A percentile compares a stretch with the other conserved stretches of the same genome.
Evolutionary conservation across 2,113 vertebrate genomes (phyloP).

Genomic region (Melanerpes formicivorus): DNA sequence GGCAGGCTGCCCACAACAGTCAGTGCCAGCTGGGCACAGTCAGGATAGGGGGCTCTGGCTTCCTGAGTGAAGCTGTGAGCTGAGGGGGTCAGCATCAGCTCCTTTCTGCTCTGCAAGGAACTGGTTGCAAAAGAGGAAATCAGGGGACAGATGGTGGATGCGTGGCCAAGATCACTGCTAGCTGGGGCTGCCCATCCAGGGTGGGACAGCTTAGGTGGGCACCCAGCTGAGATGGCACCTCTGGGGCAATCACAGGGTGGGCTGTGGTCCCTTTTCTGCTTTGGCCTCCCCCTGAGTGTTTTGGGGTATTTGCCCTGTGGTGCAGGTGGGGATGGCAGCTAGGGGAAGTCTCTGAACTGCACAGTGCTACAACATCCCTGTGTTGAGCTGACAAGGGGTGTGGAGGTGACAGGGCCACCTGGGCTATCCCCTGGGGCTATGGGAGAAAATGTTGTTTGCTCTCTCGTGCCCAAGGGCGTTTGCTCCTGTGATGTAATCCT

Average conservation of each 20-base stretch:
- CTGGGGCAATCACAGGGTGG: accelerated
- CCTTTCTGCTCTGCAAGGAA: accelerated
- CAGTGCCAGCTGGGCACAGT: accelerated
- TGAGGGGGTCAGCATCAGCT: accelerated
- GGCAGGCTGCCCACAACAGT: not conserved
- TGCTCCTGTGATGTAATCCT: accelerated
- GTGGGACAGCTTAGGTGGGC: not conserved
- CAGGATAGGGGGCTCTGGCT: accelerated
- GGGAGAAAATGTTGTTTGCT: not conserved
- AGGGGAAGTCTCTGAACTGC: accelerated
- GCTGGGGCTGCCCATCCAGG: not conserved
- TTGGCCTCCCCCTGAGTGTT: not conserved
- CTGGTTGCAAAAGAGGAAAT: not conserved
- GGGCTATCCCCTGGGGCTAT: not conserved
- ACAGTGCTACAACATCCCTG: accelerated
- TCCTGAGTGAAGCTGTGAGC: not conserved
- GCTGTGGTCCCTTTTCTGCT: not conserved
- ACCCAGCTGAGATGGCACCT: not conserved
- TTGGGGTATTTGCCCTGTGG: accelerated
- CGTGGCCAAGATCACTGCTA: accelerated
- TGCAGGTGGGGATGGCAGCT: not conserved
- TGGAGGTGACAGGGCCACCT: not conserved
- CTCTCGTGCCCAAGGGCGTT: not conserved
- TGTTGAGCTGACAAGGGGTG: not conserved
- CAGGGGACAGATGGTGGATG: accelerated